These are phyloP conservation scores for Lagocephalus sceleratus DNA, from an alignment of 2,797 vertebrate genomes.

Conservation along the genomic window DNA sequence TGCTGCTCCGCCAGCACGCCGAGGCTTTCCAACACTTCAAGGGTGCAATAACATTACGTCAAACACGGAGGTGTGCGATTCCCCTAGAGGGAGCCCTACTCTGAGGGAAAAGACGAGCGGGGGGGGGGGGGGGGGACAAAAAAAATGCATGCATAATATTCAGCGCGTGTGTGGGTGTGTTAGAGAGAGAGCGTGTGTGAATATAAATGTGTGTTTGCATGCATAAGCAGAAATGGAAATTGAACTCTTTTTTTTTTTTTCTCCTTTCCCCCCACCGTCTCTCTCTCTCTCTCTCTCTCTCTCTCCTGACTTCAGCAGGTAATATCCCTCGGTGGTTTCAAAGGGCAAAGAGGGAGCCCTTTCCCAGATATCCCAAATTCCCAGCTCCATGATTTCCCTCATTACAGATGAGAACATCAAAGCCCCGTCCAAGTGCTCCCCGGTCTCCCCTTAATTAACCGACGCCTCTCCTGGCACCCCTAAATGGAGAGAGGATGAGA, in stretches of 20 bases:
- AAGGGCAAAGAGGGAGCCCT: conserved; percentile 43
- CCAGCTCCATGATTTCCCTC: conserved; percentile 80
- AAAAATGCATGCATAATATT: conserved; percentile 66
- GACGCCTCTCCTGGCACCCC: conserved; percentile 51
- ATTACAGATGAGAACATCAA: conserved; percentile 70
- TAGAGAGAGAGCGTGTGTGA: conserved; percentile 21
- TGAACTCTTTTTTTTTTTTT: conserved; percentile 21
- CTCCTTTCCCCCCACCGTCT: conserved; percentile 18
- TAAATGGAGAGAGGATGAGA: conserved; percentile 47
- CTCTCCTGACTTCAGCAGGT: conserved; percentile 51
- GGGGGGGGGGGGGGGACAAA: no score
- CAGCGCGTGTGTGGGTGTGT: conserved; percentile 38
- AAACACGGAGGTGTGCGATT: conserved; percentile 50
- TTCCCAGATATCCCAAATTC: conserved; percentile 74
- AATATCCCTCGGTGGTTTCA: conserved; percentile 63
- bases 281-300: conserved; percentile 29
- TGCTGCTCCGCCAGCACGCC: conserved; percentile 31
- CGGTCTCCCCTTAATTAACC: conserved; percentile 73
- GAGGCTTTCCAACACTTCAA: conserved; percentile 47
- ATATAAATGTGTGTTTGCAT: conserved; percentile 63
- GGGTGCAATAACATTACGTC: conserved; percentile 51
- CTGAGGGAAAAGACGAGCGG: conserved; percentile 54
- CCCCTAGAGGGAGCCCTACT: conserved; percentile 68
- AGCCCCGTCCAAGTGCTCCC: conserved; percentile 75
- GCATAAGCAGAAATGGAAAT: conserved; percentile 73